Percentiles rank a stretch among this genome's conserved stretches.
Conservation (phyloP, 2,797 vertebrate genomes). For the Hyperoplus lanceolatus region DNA sequence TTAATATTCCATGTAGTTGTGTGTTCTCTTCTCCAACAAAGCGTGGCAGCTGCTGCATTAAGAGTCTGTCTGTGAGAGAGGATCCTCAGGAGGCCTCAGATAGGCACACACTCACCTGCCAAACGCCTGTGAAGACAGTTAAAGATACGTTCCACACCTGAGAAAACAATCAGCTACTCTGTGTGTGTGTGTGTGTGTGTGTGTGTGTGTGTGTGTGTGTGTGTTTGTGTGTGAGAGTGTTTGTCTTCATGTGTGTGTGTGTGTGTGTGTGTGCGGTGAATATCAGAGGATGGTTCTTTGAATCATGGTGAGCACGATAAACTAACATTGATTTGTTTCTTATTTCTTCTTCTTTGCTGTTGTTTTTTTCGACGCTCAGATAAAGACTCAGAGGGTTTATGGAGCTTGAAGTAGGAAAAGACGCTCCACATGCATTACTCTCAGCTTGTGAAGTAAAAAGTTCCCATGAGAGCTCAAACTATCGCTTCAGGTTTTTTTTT, state of each 20-base stretch:
- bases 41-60: constrained; percentile 56
- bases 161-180: constrained; percentile 39
- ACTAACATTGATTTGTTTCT: constrained; percentile 39
- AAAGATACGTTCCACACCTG: constrained; percentile 12
- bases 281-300: no score
- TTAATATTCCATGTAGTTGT: constrained; percentile 67
- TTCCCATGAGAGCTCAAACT: constrained; percentile 24
- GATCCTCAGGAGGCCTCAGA: constrained; percentile 48
- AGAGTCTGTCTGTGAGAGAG: constrained; percentile 46
- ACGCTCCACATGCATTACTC: constrained; percentile 32
- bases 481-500: constrained; percentile 17
- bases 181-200: no score
- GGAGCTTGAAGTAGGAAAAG: constrained; percentile 2
- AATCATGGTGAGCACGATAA: constrained; percentile 33
- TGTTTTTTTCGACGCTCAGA: constrained; percentile 45
- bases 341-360: constrained; percentile 7
- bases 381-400: constrained; percentile 41
- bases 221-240: no score
- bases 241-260: no score
- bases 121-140: constrained; percentile 58
- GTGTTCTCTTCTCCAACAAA: not conserved
- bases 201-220: no score
- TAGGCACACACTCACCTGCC: constrained; percentile 46
- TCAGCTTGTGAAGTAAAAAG: constrained; percentile 5
- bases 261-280: no score